These are phyloP conservation scores for Antheraea assamensis DNA, from an alignment of 2,888 invertebrate genomes.

Conservation along the genomic window DNA sequence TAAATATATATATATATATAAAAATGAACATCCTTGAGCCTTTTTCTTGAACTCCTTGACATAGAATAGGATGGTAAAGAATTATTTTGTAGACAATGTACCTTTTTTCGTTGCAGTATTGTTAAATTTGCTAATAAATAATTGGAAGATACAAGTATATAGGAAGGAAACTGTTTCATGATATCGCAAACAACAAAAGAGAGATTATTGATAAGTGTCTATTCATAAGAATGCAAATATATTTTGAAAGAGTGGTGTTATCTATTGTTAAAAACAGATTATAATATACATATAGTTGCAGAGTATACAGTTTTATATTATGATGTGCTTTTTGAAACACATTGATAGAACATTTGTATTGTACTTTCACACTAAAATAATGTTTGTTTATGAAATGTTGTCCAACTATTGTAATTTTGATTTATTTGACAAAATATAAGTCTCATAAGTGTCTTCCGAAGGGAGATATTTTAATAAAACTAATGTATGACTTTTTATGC, in stretches of 20 bases:
- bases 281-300: slow-evolving; percentile 25
- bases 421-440: not conserved
- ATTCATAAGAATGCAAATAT: slow-evolving; percentile 1
- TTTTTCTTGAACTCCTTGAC: not conserved
- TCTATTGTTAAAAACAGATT: slow-evolving; percentile 25
- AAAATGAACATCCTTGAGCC: not conserved
- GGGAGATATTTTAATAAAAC: not conserved
- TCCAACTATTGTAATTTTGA: not conserved
- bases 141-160: not conserved
- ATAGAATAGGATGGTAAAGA: not conserved
- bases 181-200: not conserved
- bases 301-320: not conserved
- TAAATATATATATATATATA: not conserved
- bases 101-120: not conserved
- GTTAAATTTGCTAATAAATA: not conserved
- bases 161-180: not conserved
- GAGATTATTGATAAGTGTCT: not conserved
- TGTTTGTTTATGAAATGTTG: not conserved
- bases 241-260: not conserved
- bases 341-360: not conserved
- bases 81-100: not conserved
- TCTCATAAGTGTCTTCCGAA: not conserved
- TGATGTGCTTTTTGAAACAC: not conserved
- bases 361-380: slow-evolving; percentile 20
- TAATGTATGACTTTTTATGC: not conserved